phyloP scores from a whole-genome alignment of 2,888 invertebrate species.

The Phengaris arion region DNA sequence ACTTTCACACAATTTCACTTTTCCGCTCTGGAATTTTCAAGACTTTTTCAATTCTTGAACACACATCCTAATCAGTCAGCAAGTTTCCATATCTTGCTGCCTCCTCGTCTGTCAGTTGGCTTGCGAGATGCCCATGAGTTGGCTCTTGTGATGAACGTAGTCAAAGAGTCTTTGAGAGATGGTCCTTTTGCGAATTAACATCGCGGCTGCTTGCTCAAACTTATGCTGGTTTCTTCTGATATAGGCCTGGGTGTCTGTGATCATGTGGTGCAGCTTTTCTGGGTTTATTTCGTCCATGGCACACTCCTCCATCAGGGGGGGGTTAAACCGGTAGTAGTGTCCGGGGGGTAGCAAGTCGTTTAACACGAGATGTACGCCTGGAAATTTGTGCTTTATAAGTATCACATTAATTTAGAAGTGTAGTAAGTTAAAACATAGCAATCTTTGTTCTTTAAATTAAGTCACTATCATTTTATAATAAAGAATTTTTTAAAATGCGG shows the following conservation, averaged over 20 bases:
- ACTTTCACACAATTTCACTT: neutral
- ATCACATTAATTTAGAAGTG: too few species aligned
- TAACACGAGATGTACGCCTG: conserved; percentile 88
- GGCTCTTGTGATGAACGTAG: conserved; percentile 46
- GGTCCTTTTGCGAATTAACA: conserved; percentile 50
- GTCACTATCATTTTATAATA: too few species aligned
- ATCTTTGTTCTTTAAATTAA: too few species aligned
- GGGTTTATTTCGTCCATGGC: conserved; percentile 89
- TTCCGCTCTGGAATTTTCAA: neutral
- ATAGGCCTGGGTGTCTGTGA: conserved; percentile 88
- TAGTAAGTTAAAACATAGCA: too few species aligned
- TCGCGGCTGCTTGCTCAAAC: conserved; percentile 81
- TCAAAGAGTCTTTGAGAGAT: conserved; percentile 51
- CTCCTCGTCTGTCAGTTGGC: conserved; percentile 46
- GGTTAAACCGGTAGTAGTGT: conserved; percentile 92
- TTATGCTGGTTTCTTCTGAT: conserved; percentile 89
- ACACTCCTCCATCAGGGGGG: conserved; percentile 88
- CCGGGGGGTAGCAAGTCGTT: conserved; percentile 86
- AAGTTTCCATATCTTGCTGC: conserved; percentile 42
- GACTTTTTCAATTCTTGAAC: neutral
- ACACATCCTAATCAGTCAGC: conserved; percentile 38
- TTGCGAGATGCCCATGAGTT: conserved; percentile 51
- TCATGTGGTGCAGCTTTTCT: conserved; percentile 83
- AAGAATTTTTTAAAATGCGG: too few species aligned
- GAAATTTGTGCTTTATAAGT: neutral